These are phyloP conservation scores for Drosophila murphyi DNA, from an alignment of 1,140 invertebrate genomes.

Conservation along the genomic window DNA sequence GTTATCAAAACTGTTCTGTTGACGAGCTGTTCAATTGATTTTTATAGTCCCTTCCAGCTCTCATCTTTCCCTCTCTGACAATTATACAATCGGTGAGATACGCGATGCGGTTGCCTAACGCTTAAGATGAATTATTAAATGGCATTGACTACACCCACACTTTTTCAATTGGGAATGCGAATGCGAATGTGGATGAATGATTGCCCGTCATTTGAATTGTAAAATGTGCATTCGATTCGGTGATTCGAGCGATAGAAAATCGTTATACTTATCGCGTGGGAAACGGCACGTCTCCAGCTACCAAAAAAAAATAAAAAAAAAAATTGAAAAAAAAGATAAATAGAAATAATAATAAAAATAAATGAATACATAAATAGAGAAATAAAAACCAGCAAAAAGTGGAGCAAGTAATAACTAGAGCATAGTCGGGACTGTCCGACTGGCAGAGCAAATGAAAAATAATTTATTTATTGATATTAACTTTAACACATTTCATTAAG, in stretches of 20 bases:
- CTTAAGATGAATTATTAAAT: constrained; percentile 45
- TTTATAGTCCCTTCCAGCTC: neutral
- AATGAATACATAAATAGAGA: too few species aligned
- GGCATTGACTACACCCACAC: constrained; percentile 11
- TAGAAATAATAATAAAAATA: too few species aligned
- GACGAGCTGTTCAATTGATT: constrained; percentile 34
- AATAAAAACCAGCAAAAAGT: too few species aligned
- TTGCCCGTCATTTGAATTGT: constrained; percentile 46
- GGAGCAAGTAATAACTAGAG: too few species aligned
- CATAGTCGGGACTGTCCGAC: too few species aligned
- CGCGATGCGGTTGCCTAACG: constrained; percentile 1
- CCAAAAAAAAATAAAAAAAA: too few species aligned
- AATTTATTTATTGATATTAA: too few species aligned
- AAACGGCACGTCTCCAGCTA: neutral
- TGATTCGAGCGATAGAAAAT: constrained; percentile 39
- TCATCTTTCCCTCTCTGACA: neutral
- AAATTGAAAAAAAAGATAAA: too few species aligned
- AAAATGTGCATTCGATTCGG: constrained; percentile 50
- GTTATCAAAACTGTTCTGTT: constrained; percentile 34
- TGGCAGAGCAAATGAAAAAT: too few species aligned
- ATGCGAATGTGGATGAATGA: constrained; percentile 32
- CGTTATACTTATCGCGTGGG: constrained; percentile 7
- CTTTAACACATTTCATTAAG: too few species aligned
- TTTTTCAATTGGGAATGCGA: neutral
- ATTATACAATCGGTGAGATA: constrained; percentile 16